Conservation (phyloP, 2,888 invertebrate species). For the Anaspis maculata region DNA sequence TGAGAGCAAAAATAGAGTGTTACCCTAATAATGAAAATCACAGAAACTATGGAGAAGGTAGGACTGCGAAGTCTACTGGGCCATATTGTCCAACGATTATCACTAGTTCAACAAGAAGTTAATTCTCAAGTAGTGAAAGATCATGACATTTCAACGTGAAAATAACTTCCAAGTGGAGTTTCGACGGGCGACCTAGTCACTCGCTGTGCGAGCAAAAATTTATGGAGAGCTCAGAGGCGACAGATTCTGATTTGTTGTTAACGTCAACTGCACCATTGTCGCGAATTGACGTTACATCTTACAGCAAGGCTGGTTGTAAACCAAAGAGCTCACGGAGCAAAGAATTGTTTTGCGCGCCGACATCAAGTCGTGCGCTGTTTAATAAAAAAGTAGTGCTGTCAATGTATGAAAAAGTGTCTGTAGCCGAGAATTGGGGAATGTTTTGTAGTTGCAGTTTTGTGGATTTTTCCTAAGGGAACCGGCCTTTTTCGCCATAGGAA, state of each 20-base stretch:
- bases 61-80: not conserved
- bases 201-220: conserved; percentile 24
- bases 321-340: too few species aligned
- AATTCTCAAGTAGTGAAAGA: not conserved
- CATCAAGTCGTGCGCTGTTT: too few species aligned
- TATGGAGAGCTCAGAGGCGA: conserved; percentile 12
- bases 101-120: not conserved
- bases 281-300: too few species aligned
- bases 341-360: too few species aligned
- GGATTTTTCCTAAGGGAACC: too few species aligned
- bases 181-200: conserved; percentile 14
- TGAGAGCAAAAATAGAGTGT: not conserved
- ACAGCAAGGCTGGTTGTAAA: too few species aligned
- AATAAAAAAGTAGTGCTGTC: too few species aligned
- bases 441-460: too few species aligned
- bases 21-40: not conserved
- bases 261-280: conserved; percentile 21
- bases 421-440: too few species aligned
- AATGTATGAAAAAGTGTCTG: too few species aligned
- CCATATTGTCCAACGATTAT: not conserved
- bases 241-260: conserved; percentile 27
- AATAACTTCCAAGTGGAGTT: not conserved
- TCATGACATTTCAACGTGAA: not conserved
- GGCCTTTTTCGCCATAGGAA: too few species aligned
- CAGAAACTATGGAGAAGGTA: not conserved